phyloP scores from a whole-genome alignment of 2,888 invertebrate genomes.

The Agrypnus murinus region DNA sequence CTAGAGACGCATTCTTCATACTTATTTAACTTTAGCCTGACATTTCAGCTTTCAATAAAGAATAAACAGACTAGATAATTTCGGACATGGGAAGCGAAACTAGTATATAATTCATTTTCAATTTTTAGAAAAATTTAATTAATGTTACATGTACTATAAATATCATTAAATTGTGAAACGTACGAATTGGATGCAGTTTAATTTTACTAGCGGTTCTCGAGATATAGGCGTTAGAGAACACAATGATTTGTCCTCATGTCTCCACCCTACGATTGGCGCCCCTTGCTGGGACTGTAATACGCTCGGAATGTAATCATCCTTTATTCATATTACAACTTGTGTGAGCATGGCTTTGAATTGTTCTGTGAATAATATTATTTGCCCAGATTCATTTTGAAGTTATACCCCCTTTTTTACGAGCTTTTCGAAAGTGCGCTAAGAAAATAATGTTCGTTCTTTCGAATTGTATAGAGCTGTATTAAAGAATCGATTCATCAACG shows the following conservation, averaged over 20 bases:
- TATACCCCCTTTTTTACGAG: conserved; percentile 44
- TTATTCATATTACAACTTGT: conserved; percentile 65
- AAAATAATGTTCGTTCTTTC: not conserved
- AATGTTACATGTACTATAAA: conserved; percentile 22
- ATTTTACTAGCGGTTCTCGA: conserved; percentile 39
- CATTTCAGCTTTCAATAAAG: no score
- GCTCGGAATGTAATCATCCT: conserved; percentile 67
- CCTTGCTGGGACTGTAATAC: conserved; percentile 64
- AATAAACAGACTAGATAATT: no score
- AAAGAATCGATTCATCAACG: no score
- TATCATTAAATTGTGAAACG: conserved; percentile 13
- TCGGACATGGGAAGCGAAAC: no score
- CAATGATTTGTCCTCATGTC: conserved; percentile 64
- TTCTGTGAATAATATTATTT: conserved; percentile 48
- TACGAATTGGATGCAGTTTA: conserved; percentile 40
- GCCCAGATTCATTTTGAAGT: conserved; percentile 42
- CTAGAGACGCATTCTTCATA: no score
- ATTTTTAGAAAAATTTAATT: conserved; percentile 7
- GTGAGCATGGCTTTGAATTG: conserved; percentile 45
- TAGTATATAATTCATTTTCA: not conserved
- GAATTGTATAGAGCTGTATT: no score
- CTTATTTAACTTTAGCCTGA: no score
- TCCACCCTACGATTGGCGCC: conserved; percentile 65
- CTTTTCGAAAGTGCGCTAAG: conserved; percentile 7
- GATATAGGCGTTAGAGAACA: conserved; percentile 50